Evolutionary conservation across 2,113 vertebrate genomes (phyloP), one percentile per base, ranked within the genome.

Genomic region (Petromus typicus): DNA sequence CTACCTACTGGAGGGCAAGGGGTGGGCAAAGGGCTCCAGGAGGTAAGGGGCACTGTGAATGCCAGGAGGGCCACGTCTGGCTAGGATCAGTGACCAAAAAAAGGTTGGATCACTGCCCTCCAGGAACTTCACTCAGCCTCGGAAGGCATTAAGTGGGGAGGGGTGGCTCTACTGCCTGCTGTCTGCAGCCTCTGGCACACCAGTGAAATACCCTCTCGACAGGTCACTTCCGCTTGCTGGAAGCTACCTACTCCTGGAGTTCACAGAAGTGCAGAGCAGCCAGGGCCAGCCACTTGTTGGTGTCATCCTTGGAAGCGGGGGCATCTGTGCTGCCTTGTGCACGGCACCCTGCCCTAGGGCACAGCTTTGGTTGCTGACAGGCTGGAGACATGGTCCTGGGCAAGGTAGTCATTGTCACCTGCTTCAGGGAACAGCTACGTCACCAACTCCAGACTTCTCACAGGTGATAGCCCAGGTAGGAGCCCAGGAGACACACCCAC

Each of bases 381-480:
- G 71, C 40, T 56, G 63, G 56, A 79, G 34, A 81, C 0, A 4
- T 63, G 54, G 9, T 18, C 51, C 18, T 12, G n/a, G 86, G 64
- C 0, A 0, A 67, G 76, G 40, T 2, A 32, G n/a, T 69, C 16
- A 13, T 37, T 22, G 80, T 59, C 63, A 61, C 10, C 0, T 6
- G 16, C 89, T 76, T 20, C 25, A 14, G 80, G 37, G 23, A 63
- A 32, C 10, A 37, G 73, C 23, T 20, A 54, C 43, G 23, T 11
- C 37, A 40, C 69, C 10, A 16, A 56, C 75, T 13, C 64, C 71
- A 76, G 89, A 34, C 48, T 56, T 91, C 85, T 64, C 16, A 12
- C 37, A n/a, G 3, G 0, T 8, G 0, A n/a, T 0, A 0, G 40
- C 40, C 4, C 11, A 10, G 63, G 78, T 0, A 1, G 7, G 85